Evolutionary conservation across 2,797 vertebrate genomes (phyloP).

Genomic region (Poecile montanus): DNA sequence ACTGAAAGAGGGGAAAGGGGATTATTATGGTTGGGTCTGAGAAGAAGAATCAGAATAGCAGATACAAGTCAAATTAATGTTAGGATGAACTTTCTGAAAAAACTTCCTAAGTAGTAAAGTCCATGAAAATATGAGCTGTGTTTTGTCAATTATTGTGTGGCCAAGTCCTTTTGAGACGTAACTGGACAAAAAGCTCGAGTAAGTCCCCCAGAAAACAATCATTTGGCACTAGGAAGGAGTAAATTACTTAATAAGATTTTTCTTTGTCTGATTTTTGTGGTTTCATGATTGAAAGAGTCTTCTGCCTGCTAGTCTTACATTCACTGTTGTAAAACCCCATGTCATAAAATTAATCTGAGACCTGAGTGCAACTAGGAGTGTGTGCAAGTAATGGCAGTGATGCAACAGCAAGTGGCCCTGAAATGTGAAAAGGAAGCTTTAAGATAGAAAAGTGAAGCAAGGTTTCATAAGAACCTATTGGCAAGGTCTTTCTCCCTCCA

Average conservation of each 20-base stretch:
- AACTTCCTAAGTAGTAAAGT: background rate
- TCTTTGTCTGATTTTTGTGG: slow-evolving; percentile 16
- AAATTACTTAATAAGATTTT: background rate
- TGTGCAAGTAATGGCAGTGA: background rate
- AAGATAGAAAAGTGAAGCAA: background rate
- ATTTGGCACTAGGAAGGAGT: background rate
- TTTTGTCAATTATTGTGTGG: background rate
- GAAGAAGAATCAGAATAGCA: background rate
- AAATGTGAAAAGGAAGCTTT: background rate
- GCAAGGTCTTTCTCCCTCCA: background rate
- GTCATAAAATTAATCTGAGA: background rate
- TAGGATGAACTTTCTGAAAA: background rate
- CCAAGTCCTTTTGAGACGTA: background rate
- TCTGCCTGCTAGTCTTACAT: background rate
- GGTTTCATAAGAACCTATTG: background rate
- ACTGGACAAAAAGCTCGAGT: background rate
- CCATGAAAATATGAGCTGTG: background rate
- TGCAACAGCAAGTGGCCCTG: background rate
- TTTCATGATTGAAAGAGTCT: background rate
- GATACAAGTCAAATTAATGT: background rate
- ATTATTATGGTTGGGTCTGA: background rate
- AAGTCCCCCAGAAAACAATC: background rate
- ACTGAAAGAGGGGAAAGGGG: background rate
- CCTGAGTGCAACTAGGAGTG: background rate
- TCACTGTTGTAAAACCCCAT: background rate